phyloP scores from a whole-genome alignment of 1,140 invertebrate species.

The Geopemphigus sp. region DNA sequence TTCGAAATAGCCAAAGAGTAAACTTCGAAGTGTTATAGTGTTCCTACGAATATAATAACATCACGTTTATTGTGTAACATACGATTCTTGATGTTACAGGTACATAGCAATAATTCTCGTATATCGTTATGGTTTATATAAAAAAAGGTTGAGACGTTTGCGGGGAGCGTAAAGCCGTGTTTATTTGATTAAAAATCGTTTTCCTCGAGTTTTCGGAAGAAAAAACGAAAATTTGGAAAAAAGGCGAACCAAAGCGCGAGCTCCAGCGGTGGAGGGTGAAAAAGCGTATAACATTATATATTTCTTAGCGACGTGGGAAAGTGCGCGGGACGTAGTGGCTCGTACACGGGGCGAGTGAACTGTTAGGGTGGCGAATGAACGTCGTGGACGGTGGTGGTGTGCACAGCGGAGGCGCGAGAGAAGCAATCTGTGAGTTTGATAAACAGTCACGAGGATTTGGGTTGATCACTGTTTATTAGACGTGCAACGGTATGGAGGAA shows the following conservation, averaged over 20 bases:
- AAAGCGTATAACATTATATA: conserved; percentile 9
- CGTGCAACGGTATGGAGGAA: neutral
- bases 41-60: too few relatives aligned
- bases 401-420: too few relatives aligned
- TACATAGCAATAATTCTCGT: too few relatives aligned
- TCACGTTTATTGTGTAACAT: too few relatives aligned
- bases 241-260: neutral
- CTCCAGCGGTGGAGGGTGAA: neutral
- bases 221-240: neutral
- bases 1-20: too few relatives aligned
- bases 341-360: neutral
- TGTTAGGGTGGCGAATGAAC: neutral
- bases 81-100: too few relatives aligned
- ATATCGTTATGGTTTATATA: too few relatives aligned
- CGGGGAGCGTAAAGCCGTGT: neutral
- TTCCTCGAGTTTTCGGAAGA: conserved; percentile 1
- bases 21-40: too few relatives aligned
- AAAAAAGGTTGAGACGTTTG: neutral
- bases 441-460: conserved; percentile 44
- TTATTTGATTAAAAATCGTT: conserved; percentile 35
- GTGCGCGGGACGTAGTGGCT: neutral
- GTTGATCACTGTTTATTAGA: conserved; percentile 48
- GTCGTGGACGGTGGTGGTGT: too few relatives aligned
- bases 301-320: neutral
- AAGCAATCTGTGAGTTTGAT: conserved; percentile 40